Evolutionary conservation across 2,888 invertebrate genomes (phyloP), one percentile per base, ranked within the genome.

Genomic region (Conus canariensis): DNA sequence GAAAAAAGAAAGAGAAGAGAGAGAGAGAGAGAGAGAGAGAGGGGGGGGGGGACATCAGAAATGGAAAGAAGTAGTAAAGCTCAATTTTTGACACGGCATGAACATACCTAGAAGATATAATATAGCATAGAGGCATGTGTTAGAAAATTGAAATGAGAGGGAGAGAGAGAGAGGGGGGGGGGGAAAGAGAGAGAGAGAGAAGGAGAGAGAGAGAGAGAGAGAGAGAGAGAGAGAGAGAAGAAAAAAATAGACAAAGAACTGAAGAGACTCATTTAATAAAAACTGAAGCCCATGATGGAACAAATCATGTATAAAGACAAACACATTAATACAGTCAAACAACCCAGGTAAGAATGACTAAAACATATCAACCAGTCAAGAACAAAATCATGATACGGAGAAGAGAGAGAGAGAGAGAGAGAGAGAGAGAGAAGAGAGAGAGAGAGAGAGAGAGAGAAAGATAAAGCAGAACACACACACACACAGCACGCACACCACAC

Each of bases 171-270:
- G 22, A 74, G 74, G n/a, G n/a, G n/a, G 74, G n/a, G n/a, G 2
- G n/a, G n/a, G n/a, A 74, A n/a, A 74, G n/a, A 74, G 74, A 74
- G n/a, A n/a, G 74, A 74, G n/a, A 74, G n/a, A 74, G n/a, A 74
- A 1, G n/a, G n/a, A 74, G 74, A 74, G 22, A 74, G 74, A 74
- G n/a, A 74, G 70, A 70, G 70, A 70, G 19, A 70, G 70, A 70
- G 70, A 70, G 22, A 70, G 70, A 70, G 70, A 70, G 70, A 70
- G 70, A 70, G 70, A 70, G 70, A 70, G 70, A 70, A 22, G 19
- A 19, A 22, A 22, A 22, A 70, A 22, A 22, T 7, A 70, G 70
- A 70, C 6, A 22, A 19, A 70, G 19, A 70, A 19, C 10, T 12
- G 19, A 19, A 70, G 22, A 70, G 70, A 22, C 0, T 30, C 30